A percentile compares a stretch with the other conserved stretches of the same genome.
Evolutionary conservation across 2,888 invertebrate genomes (phyloP).

Genomic region (Apodemia zela): DNA sequence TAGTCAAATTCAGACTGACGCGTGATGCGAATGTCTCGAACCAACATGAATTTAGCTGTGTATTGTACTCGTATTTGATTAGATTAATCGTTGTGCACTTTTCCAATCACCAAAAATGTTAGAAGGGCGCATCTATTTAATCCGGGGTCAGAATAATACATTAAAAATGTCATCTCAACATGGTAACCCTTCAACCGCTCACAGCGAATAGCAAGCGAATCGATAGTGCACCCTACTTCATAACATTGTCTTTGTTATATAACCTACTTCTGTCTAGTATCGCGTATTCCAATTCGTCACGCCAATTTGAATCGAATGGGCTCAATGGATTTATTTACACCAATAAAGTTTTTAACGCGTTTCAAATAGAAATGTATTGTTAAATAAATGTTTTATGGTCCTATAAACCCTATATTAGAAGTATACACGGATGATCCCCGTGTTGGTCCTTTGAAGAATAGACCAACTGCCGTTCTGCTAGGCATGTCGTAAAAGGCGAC

Average conservation of each 20-base stretch:
- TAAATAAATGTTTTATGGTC: background rate
- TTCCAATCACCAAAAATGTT: too few species aligned
- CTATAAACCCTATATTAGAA: background rate
- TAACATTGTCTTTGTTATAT: constrained; percentile 72
- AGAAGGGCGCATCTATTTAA: too few species aligned
- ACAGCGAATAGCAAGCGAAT: constrained; percentile 64
- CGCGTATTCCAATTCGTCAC: constrained; percentile 32
- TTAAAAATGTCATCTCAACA: background rate
- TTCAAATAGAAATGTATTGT: background rate
- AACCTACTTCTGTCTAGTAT: constrained; percentile 40
- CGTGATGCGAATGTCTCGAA: too few species aligned
- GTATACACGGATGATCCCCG: too few species aligned
- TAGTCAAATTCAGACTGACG: too few species aligned
- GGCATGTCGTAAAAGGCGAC: too few species aligned
- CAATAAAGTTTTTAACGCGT: constrained; percentile 2
- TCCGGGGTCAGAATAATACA: too few species aligned
- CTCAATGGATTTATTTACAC: constrained; percentile 14
- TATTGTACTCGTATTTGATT: too few species aligned
- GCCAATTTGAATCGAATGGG: constrained; percentile 33
- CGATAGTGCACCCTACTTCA: constrained; percentile 63
- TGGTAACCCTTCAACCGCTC: constrained; percentile 35
- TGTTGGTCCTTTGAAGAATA: too few species aligned
- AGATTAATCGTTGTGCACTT: too few species aligned
- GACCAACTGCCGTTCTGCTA: too few species aligned
- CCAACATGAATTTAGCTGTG: too few species aligned